Conservation (phyloP, 1,140 invertebrate genomes). For the Drosophila biarmipes region DNA sequence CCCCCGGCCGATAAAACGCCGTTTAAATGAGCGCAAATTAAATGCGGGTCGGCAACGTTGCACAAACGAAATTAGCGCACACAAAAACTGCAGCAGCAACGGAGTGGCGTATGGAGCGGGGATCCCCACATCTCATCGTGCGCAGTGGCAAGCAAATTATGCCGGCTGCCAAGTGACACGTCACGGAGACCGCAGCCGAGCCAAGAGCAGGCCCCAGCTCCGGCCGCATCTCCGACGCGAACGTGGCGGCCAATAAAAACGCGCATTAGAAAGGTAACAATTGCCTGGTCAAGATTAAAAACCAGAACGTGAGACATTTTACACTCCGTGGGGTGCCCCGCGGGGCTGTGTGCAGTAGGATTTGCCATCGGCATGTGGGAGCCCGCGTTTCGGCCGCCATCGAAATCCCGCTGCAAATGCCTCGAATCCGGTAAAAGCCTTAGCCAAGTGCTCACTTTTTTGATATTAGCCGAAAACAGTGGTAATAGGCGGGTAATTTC, state of each 20-base stretch:
- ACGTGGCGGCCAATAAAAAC: constrained; percentile 74
- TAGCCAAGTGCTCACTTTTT: constrained; percentile 1
- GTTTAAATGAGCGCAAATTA: constrained; percentile 78
- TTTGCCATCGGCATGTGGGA: constrained; percentile 10
- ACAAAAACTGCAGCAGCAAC: constrained; percentile 11
- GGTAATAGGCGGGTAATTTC: constrained; percentile 5
- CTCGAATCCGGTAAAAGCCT: constrained; percentile 16
- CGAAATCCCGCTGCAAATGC: constrained; percentile 2
- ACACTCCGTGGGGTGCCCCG: constrained; percentile 40
- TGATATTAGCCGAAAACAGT: constrained; percentile 14
- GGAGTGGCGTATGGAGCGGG: not conserved
- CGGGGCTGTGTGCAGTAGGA: not conserved
- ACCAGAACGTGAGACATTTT: constrained; percentile 80
- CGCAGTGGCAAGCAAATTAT: constrained; percentile 78
- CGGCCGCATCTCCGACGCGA: constrained; percentile 30
- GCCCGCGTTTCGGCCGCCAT: constrained; percentile 15
- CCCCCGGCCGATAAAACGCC: constrained; percentile 25
- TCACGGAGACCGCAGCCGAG: constrained; percentile 29
- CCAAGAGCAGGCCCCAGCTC: constrained; percentile 36
- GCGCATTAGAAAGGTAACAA: constrained; percentile 80
- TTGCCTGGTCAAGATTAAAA: constrained; percentile 76
- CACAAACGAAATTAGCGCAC: constrained; percentile 66
- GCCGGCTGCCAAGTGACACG: constrained; percentile 69
- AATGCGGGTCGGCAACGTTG: constrained; percentile 73
- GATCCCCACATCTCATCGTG: constrained; percentile 46